Evolutionary conservation across 1,140 invertebrate species (phyloP).

Genomic region (Odontomachus brunneus): DNA sequence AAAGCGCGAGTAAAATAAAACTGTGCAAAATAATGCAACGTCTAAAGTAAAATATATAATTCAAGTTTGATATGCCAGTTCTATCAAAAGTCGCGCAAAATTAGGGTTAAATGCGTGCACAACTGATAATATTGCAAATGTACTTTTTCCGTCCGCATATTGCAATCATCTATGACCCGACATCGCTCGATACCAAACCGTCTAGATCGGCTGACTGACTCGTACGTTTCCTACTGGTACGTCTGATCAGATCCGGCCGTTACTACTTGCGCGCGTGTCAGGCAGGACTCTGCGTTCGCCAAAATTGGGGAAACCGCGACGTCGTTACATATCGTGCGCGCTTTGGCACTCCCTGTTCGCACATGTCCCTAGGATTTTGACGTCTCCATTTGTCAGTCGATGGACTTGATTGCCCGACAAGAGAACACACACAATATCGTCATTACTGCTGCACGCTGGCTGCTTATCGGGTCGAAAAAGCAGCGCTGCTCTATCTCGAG

Average conservation of each 20-base stretch:
- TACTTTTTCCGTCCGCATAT: not conserved
- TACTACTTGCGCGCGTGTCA: slow-evolving; percentile 13
- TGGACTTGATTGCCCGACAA: not conserved
- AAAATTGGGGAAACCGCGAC: not conserved
- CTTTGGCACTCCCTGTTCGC: not conserved
- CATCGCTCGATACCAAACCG: not conserved
- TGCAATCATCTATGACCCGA: not conserved
- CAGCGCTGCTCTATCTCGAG: not conserved
- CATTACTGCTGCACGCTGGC: not conserved
- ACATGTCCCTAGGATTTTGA: not conserved
- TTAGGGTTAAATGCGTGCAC: not conserved
- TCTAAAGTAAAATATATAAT: not conserved
- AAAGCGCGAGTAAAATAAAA: slow-evolving; percentile 17
- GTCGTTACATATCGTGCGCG: not conserved
- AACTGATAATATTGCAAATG: not conserved
- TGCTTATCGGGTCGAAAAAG: not conserved
- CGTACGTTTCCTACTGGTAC: too few relatives aligned
- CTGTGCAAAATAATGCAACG: not conserved
- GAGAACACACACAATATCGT: not conserved
- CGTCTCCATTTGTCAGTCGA: not conserved
- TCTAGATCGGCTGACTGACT: not conserved
- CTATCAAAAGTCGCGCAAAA: slow-evolving; percentile 32
- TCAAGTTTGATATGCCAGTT: slow-evolving; percentile 13
- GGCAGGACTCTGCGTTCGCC: not conserved
- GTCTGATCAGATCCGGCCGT: not conserved